Base-by-base conservation (phyloP, 2,888 invertebrate species). In the Watsonalla binaria region DNA sequence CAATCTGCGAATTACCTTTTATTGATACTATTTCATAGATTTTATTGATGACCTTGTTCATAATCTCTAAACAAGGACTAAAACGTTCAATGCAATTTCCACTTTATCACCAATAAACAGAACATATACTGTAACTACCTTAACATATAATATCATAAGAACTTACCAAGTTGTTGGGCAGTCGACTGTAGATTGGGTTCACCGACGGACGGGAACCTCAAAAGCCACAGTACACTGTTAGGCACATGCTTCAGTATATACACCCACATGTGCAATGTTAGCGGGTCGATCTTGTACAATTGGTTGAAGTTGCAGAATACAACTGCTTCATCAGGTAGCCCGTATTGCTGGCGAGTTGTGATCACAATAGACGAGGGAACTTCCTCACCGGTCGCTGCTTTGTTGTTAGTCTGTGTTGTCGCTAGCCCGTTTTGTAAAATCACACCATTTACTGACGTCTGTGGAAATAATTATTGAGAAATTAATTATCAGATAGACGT, bases 261-360 rank as follows among this genome's bases (percentile, higher is more conserved):
- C 51, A 94, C 96, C 99, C 99, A 99, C 95, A 98, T 98, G 70
- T 97, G 96, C 53, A 99, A 90, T 0, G 99, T 99, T 57, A 95
- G 88, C 0, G 99, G 99, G 87, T 99, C 99, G 62, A 99, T 99
- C 92, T 99, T 99, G 89, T 99, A 99, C 56, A 99, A 92, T 79
- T 99, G 99, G 92, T 99, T 99, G 89, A 99, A 99, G 87, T 99
- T 99, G 82, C 99, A 99, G 82, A 97, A 99, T 2, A 99, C 97
- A 49, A 99, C 95, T 0, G 99, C 99, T 66, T 99, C 98, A 70
- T 99, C 99, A 0, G 99, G 99, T 57, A 99, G 86, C 7, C 97
- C 96, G 80, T 99, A 99, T 80, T 99, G 99, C 76, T 98, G 96
- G 51, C 99, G 92, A 0, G 98, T 97, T 0, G 99, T 99, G 58